Base-by-base conservation (phyloP, 2,888 invertebrate genomes). In the Dasysyrphus tricinctus region DNA sequence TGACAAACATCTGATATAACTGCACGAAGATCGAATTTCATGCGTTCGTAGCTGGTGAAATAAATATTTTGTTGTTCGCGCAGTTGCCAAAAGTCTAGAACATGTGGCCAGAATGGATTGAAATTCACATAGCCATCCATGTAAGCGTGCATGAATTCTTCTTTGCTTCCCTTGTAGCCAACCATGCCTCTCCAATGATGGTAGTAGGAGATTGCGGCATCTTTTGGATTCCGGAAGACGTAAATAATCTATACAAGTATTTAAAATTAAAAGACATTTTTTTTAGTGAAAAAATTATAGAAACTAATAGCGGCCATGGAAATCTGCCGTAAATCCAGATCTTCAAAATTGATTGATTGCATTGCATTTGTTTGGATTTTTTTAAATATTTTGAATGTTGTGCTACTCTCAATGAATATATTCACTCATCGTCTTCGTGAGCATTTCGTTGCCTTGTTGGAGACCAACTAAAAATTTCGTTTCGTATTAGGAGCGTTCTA, bases 181-280 rank as follows among this genome's bases (percentile, higher is more conserved):
- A 91, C 90, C 90, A 92, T 91, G 47, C 91, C 90, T 0, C 90
- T 89, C 91, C 91, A 91, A 78, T 92, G 94, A 91, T 97, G 95
- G 89, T 95, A 97, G 91, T 95, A 97, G 0, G 97, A 97, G 0
- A 97, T 95, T 0, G 95, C 95, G 0, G 97, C 96, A 91, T 97
- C 97, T 91, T 97, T 96, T 0, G 97, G 97, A 92, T 98, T 97
- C 88, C 98, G 94, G 3, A 96, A 96, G 0, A 97, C 95, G 89
- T 97, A 97, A 73, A 98, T 94, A 51, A 97, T 94, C 94, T 95
- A 6, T 14, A n/a, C n/a, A 29, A 51, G 51, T 37, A 37, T 37
- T 37, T 12, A 12, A 39, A n/a, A n/a, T n/a, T n/a, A n/a, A n/a
- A n/a, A n/a, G n/a, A n/a, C n/a, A n/a, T n/a, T n/a, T n/a, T n/a